Evolutionary conservation across 2,797 vertebrate species (phyloP).

Genomic region (Acridotheres tristis): DNA sequence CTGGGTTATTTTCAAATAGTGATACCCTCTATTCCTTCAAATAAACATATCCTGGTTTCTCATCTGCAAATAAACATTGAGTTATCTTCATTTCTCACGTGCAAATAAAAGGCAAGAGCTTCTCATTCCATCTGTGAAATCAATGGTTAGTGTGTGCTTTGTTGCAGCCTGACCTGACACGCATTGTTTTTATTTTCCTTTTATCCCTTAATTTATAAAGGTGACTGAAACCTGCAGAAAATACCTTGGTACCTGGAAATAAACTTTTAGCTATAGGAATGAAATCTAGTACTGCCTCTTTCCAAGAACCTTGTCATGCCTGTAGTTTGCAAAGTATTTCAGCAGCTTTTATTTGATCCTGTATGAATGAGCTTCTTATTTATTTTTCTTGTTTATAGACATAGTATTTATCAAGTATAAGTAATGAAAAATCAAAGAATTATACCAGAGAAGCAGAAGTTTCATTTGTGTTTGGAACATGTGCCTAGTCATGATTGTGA

Average conservation of each 20-base stretch:
- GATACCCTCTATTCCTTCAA: background rate
- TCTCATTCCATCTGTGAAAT: background rate
- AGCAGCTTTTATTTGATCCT: background rate
- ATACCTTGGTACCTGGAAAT: background rate
- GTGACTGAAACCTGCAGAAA: background rate
- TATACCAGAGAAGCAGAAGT: background rate
- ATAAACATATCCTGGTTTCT: background rate
- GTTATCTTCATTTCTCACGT: background rate
- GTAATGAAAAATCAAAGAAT: background rate
- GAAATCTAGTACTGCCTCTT: background rate
- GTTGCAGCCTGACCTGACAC: background rate
- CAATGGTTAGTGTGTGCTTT: background rate
- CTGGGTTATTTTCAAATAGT: background rate
- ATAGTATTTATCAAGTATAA: background rate
- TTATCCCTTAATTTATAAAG: background rate
- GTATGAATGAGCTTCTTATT: background rate
- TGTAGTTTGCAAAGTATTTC: background rate
- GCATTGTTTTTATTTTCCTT: background rate
- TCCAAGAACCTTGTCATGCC: background rate
- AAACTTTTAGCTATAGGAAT: background rate
- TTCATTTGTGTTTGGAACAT: slow-evolving; percentile 16
- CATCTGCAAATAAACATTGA: background rate
- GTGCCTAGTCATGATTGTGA: slow-evolving; percentile 8
- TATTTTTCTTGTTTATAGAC: slow-evolving; percentile 11
- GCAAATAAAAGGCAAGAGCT: background rate